Base-by-base conservation (phyloP, 2,113 vertebrate genomes). In the Echinops telfairi region DNA sequence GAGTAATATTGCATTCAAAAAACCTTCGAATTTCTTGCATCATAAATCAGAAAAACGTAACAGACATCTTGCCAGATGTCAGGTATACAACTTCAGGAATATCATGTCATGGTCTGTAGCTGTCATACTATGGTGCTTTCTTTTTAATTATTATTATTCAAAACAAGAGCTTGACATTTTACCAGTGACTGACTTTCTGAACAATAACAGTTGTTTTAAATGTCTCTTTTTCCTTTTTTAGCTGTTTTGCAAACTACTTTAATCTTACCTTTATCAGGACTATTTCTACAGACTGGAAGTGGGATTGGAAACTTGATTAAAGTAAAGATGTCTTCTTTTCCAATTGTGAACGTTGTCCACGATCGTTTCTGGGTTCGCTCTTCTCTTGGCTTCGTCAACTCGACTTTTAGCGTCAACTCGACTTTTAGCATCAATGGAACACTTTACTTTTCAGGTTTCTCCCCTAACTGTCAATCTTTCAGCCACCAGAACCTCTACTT, bases 31-130 rank as follows among this genome's bases (percentile, higher is more conserved):
- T 86, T 95, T 90, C 70, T 71, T 95, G 73, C 10, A 6, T 76
- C 33, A 33, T 71, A 93, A 93, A 83, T 94, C 79, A 94, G 43
- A 89, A 86, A 20, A 53, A n/a, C 33, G 2, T 62, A 15, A 4
- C 70, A 92, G 76, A n/a, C 29, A 33, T 91, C 70, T 95, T 75
- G 64, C 60, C 29, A 85, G 85, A 85, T 71, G 79, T 89, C 73
- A 92, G 79, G 66, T 17, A 79, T 1, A 36, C 25, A 85, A 25
- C 31, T 76, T 88, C 11, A 80, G 78, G 40, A 43, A 36, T 3
- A 66, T 36, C 58, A 36, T 47, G 27, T 91, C 15, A 1, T n/a
- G 2, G 36, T 33, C 22, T 25, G 4, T 57, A 36, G 14, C 53
- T 86, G 20, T 9, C 43, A 81, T 68, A 57, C 80, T 62, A 16